phyloP scores from a whole-genome alignment of 2,888 invertebrate genomes.

The Leucoptera coffeella region DNA sequence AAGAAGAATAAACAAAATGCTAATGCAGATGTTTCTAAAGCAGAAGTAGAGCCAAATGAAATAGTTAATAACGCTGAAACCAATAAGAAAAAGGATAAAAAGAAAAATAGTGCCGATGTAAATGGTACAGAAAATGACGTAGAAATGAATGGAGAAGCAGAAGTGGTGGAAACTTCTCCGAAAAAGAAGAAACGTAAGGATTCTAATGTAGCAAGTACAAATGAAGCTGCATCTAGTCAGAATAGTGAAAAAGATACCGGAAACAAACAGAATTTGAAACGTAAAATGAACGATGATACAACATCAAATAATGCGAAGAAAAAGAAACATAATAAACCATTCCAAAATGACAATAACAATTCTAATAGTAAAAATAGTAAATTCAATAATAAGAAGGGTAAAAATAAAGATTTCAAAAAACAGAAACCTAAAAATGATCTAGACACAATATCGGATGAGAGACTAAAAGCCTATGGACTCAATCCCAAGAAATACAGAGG shows the following conservation, averaged over 20 bases:
- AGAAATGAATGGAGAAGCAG: slow-evolving; percentile 3
- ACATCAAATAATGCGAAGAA: slow-evolving; percentile 13
- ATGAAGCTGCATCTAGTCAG: slow-evolving; percentile 14
- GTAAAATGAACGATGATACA: slow-evolving; percentile 5
- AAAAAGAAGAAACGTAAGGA: slow-evolving; percentile 14
- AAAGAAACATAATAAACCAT: slow-evolving; percentile 6
- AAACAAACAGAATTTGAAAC: slow-evolving; percentile 9
- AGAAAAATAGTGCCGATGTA: slow-evolving; percentile 5
- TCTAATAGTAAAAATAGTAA: slow-evolving; percentile 3
- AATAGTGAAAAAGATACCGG: slow-evolving; percentile 7
- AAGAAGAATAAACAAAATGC: slow-evolving; percentile 9
- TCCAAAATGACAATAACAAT: slow-evolving; percentile 6
- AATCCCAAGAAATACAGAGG: slow-evolving; percentile 85
- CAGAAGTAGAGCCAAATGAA: slow-evolving; percentile 6
- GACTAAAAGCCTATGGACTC: slow-evolving; percentile 85
- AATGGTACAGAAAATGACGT: slow-evolving; percentile 1
- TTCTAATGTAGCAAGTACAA: slow-evolving; percentile 12
- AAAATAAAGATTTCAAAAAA: slow-evolving; percentile 12
- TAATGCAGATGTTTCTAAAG: slow-evolving; percentile 3
- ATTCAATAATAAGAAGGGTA: slow-evolving; percentile 12
- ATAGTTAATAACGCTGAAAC: slow-evolving; percentile 6
- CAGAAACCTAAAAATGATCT: slow-evolving; percentile 21
- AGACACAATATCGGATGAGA: slow-evolving; percentile 61
- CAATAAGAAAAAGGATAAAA: slow-evolving; percentile 8
- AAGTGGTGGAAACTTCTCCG: slow-evolving; percentile 8